These are phyloP conservation scores for Megaceryle alcyon DNA, from an alignment of 2,797 vertebrate species.

Conservation along the genomic window DNA sequence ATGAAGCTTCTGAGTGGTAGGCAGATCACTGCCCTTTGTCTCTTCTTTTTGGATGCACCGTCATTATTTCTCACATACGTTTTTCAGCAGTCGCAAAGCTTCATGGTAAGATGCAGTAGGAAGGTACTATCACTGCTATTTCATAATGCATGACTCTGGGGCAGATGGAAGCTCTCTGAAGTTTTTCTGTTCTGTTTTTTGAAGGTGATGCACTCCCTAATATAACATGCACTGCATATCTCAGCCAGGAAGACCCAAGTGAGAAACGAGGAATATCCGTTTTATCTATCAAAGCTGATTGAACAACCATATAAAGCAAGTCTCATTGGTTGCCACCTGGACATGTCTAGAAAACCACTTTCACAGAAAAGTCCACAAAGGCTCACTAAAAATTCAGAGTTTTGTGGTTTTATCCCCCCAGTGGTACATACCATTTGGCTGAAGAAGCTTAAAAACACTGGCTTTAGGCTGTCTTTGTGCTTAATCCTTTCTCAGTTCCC, in stretches of 20 bases:
- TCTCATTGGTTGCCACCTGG: background rate
- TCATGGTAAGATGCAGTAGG: background rate
- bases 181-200: slow-evolving; percentile 5
- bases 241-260: background rate
- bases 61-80: background rate
- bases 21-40: background rate
- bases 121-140: slow-evolving; percentile 1
- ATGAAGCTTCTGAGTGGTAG: background rate
- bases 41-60: background rate
- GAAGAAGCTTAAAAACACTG: slow-evolving; percentile 1
- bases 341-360: background rate
- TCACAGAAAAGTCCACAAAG: background rate
- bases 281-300: background rate
- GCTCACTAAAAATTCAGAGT: background rate
- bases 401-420: background rate
- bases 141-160: background rate
- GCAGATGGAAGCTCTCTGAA: slow-evolving; percentile 9
- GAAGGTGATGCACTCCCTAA: background rate
- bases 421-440: background rate
- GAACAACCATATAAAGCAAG: background rate
- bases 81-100: background rate
- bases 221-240: background rate
- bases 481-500: background rate
- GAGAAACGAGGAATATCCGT: background rate
- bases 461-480: background rate